Evolutionary conservation across 2,113 vertebrate species (phyloP), one percentile per base, ranked within the genome.

Genomic region (Butorides virescens): DNA sequence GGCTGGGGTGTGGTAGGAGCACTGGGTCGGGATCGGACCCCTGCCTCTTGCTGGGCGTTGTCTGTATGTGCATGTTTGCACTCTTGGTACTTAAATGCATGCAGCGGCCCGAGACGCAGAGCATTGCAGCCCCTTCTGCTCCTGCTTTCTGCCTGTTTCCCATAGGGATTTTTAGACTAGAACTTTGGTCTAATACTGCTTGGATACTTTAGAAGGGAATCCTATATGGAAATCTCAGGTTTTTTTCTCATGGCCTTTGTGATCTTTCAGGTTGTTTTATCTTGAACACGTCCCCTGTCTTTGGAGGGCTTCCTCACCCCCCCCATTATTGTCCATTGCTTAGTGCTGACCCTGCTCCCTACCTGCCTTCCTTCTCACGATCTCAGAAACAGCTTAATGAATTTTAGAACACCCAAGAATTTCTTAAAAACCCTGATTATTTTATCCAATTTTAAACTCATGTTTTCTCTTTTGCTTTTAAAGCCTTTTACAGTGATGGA

Each of bases 51-150:
- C 32, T 50, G 46, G 25, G 25, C 26, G 9, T 21, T 47, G 23
- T 78, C 53, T 59, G 15, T 39, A 32, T 81, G 29, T 55, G 13
- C 49, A 52, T 6, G 0, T 26, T 67, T 78, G 21, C 25, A 17
- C 26, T 78, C n/a, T 30, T 15, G 18, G n/a, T 78, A 56, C 32
- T 47, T 62, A 65, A 30, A 49, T 2, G 7, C 50, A n/a, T 49
- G 19, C 36, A 49, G 39, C 56, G 17, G 1, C 19, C 10, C n/a
- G 56, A 73, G 27, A 44, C 1, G 2, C 0, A 0, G 39, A 62
- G 20, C 4, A 0, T 5, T 86, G 39, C 59, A 58, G 22, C 8
- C 7, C 47, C 23, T 46, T 81, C 53, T 68, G 44, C 61, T 93
- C 29, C 58, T 90, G 36, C 14, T 68, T 91, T 70, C 55, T 84